Evolutionary conservation across 2,888 invertebrate species (phyloP), one percentile per base, ranked within the genome.

Genomic region (Chrysotoxum bicinctum): DNA sequence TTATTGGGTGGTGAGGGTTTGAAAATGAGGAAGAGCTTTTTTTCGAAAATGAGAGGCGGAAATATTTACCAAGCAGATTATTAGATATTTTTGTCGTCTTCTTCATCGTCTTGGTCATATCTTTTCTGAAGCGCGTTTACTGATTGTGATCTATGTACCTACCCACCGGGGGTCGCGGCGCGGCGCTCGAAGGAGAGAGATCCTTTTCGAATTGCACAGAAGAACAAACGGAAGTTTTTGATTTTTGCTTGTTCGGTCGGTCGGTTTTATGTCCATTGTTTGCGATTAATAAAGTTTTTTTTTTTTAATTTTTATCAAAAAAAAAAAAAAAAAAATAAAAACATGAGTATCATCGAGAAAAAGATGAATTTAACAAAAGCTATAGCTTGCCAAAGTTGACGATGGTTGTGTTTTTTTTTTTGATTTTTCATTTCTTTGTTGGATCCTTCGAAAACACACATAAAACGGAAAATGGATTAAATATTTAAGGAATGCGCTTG

Each of bases 11-110:
- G 19, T 40, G 26, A 48, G 30, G 58, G 48, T 23, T 26, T 21
- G 35, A 14, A 21, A 56, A 35, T 10, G 32, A 30, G 19, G 43
- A 37, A 32, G 73, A 52, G 21, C 54, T 60, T 68, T 56, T 52
- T 52, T 40, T 35, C 7, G 54, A 70, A 79, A 75, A 40, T 60
- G 40, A 64, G 45, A 80, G 80, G 85, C 76, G 85, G 85, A 85
- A 85, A 85, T 85, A 81, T 85, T 85, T 85, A 85, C 85, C 73
- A 77, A 81, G 81, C 76, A 81, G 85, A 85, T 85, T 85, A 85
- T 85, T 85, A 77, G 73, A 81, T 68, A 77, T 81, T 85, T 81
- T 85, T 72, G 79, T 84, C 73, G 73, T 50, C 6, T 58, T 35
- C 21, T 37, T 32, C 19, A 12, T 23, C 37, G 16, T 43, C 48